phyloP scores from a whole-genome alignment of 2,888 invertebrate genomes.

The Chydorus sphaericus region DNA sequence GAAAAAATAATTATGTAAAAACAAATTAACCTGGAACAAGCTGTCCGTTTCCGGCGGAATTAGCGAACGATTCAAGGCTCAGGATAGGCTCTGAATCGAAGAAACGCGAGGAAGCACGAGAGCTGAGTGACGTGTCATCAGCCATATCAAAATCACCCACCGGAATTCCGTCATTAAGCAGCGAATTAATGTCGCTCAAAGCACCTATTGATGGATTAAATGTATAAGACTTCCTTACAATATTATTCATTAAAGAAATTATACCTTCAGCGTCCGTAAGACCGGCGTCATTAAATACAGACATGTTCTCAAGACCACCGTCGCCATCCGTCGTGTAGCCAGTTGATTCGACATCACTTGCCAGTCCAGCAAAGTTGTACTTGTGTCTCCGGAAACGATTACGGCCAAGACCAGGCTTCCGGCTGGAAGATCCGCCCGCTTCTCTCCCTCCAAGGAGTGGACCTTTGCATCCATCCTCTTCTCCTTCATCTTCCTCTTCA shows the following conservation, averaged over 20 bases:
- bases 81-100: constrained; percentile 61
- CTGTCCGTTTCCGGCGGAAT: not conserved
- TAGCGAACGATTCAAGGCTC: constrained; percentile 52
- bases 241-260: constrained; percentile 2
- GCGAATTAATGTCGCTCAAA: constrained; percentile 70
- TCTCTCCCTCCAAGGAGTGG: constrained; percentile 13
- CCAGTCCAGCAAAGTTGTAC: constrained; percentile 13
- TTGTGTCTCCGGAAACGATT: not conserved
- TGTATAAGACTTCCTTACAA: not conserved
- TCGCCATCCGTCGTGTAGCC: constrained; percentile 81
- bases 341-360: constrained; percentile 40
- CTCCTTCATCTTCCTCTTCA: constrained; percentile 42
- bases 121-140: constrained; percentile 52
- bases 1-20: not conserved
- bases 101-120: constrained; percentile 65
- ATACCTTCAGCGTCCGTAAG: constrained; percentile 68
- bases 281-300: constrained; percentile 69
- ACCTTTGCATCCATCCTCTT: not conserved
- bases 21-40: not conserved
- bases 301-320: constrained; percentile 69
- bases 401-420: not conserved
- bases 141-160: constrained; percentile 31
- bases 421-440: no score
- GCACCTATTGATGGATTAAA: constrained; percentile 38
- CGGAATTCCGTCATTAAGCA: constrained; percentile 48